Conservation (phyloP, 2,113 vertebrate species). For the Scomber colias region DNA sequence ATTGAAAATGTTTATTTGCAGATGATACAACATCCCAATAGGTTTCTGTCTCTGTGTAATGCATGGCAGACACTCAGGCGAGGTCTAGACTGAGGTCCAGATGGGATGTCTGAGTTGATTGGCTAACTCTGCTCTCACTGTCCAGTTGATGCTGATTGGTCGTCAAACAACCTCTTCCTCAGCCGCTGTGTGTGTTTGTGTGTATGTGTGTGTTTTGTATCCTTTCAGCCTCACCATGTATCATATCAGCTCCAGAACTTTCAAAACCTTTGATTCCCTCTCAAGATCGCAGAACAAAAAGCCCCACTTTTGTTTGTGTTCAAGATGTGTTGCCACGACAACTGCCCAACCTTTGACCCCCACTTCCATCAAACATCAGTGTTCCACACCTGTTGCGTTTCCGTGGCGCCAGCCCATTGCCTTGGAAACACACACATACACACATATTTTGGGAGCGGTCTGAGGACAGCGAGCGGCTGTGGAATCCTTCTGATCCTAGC, state of each 20-base stretch:
- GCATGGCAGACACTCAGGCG: slow-evolving; percentile 15
- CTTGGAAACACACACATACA: slow-evolving; percentile 61
- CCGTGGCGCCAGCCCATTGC: slow-evolving; percentile 62
- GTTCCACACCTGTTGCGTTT: slow-evolving; percentile 76
- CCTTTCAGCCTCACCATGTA: slow-evolving; percentile 18
- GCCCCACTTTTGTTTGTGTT: slow-evolving; percentile 68
- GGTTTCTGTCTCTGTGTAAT: slow-evolving; percentile 1
- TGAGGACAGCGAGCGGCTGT: slow-evolving; percentile 59
- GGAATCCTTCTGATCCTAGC: slow-evolving; percentile 70
- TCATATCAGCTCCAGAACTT: slow-evolving; percentile 17
- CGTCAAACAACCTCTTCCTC: slow-evolving; percentile 11
- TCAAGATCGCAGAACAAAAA: slow-evolving; percentile 58
- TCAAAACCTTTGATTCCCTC: slow-evolving; percentile 51
- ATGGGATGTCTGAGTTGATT: slow-evolving; percentile 51
- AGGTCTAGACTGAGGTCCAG: slow-evolving; percentile 55
- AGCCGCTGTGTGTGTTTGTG: not conserved
- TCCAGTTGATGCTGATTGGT: slow-evolving; percentile 34
- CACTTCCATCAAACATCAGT: slow-evolving; percentile 52
- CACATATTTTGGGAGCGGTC: slow-evolving; percentile 51
- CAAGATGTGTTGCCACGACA: slow-evolving; percentile 69
- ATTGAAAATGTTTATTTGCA: not conserved
- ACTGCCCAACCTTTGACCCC: slow-evolving; percentile 72
- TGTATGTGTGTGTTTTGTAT: slow-evolving; percentile 1
- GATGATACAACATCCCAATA: not conserved
- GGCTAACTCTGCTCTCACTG: slow-evolving; percentile 50